These are phyloP conservation scores for Caprella mutica DNA, from an alignment of 2,888 invertebrate species.

Conservation along the genomic window DNA sequence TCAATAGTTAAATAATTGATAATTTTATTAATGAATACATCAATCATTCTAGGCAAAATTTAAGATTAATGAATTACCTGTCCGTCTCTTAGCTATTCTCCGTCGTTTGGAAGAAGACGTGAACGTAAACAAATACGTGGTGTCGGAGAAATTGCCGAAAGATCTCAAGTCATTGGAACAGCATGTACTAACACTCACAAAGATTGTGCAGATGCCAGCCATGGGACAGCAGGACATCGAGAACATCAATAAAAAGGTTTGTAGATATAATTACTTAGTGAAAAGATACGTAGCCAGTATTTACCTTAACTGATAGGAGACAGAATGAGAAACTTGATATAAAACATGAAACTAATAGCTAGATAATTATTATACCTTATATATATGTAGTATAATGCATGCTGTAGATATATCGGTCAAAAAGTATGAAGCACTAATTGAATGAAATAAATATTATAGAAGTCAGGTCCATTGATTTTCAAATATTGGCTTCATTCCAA, in stretches of 20 bases:
- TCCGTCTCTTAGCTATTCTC: slow-evolving; percentile 47
- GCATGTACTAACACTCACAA: slow-evolving; percentile 57
- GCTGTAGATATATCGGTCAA: no score
- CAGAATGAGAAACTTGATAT: no score
- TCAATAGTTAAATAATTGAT: no score
- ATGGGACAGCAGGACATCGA: slow-evolving; percentile 55
- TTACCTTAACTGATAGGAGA: no score
- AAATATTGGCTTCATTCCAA: background rate
- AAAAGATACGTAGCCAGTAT: background rate
- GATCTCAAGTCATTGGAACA: slow-evolving; percentile 55
- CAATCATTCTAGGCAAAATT: background rate
- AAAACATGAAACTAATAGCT: no score
- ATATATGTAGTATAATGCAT: no score
- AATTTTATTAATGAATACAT: no score
- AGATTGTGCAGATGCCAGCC: slow-evolving; percentile 55
- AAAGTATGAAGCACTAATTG: background rate
- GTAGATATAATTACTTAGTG: slow-evolving; percentile 35
- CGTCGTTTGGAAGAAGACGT: slow-evolving; percentile 64
- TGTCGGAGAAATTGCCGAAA: slow-evolving; percentile 64
- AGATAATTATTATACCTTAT: no score
- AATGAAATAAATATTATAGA: background rate
- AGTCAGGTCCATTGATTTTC: background rate
- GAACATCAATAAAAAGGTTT: slow-evolving; percentile 52
- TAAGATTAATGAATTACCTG: background rate
- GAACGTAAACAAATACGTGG: slow-evolving; percentile 60